Conservation (phyloP, 2,113 vertebrate genomes). For the Oryzias celebensis region DNA sequence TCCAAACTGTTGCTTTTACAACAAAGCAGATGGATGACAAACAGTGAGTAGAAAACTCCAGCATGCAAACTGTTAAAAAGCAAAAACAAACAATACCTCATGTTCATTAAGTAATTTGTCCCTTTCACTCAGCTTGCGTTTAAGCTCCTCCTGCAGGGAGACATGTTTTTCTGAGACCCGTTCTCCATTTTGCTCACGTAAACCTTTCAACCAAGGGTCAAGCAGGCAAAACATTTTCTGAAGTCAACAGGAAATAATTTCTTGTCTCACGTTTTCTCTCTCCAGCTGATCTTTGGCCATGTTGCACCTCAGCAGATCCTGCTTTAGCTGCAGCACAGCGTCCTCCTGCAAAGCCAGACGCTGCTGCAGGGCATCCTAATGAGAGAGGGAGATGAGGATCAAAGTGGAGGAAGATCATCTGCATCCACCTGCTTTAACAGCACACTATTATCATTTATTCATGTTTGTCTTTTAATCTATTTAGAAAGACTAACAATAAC, state of each 20-base stretch:
- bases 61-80: constrained; percentile 7
- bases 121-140: constrained; percentile 88
- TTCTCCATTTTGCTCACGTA: background rate
- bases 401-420: constrained; percentile 37
- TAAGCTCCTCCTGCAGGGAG: constrained; percentile 84
- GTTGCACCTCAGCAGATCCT: constrained; percentile 88
- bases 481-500: background rate
- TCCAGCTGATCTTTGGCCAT: constrained; percentile 94
- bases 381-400: constrained; percentile 48
- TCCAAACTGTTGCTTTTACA: constrained; percentile 81
- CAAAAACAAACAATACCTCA: constrained; percentile 77
- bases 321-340: constrained; percentile 92
- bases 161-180: constrained; percentile 9
- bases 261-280: constrained; percentile 88
- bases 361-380: constrained; percentile 94
- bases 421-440: constrained; percentile 23
- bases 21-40: constrained; percentile 58
- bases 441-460: background rate
- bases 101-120: constrained; percentile 88
- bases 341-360: constrained; percentile 89
- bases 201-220: constrained; percentile 3
- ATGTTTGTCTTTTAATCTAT: background rate
- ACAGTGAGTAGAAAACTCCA: constrained; percentile 1
- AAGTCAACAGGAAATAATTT: constrained; percentile 50
- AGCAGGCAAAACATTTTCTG: constrained; percentile 31